These are phyloP conservation scores for Chironomus riparius DNA, from an alignment of 2,888 invertebrate species.

Conservation along the genomic window DNA sequence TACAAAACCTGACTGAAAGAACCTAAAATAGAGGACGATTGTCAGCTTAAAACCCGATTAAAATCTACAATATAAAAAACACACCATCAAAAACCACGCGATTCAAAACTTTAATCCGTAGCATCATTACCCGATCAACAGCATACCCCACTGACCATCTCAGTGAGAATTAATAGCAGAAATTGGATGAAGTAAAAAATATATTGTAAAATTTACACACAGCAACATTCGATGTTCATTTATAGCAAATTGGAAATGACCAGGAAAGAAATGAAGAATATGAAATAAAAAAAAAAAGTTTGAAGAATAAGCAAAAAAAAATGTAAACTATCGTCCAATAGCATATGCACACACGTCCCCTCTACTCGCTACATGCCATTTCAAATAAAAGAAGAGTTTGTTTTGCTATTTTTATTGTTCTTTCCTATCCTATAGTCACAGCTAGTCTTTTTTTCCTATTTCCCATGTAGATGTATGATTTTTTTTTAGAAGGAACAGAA, in stretches of 20 bases:
- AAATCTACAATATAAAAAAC: not conserved
- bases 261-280: not conserved
- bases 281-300: not conserved
- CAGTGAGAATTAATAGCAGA: not conserved
- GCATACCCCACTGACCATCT: no score
- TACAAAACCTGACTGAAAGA: no score
- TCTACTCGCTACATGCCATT: not conserved
- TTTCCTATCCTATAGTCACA: not conserved
- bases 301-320: slow-evolving; percentile 9
- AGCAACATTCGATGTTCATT: slow-evolving; percentile 16
- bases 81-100: not conserved
- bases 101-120: no score
- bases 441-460: not conserved
- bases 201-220: no score
- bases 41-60: no score
- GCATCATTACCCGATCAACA: no score
- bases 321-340: slow-evolving; percentile 9
- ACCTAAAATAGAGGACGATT: no score
- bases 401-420: slow-evolving; percentile 16
- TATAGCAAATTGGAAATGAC: not conserved
- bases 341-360: slow-evolving; percentile 1
- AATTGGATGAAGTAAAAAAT: no score
- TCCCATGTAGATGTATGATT: not conserved
- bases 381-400: not conserved
- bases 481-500: no score